Evolutionary conservation across 2,797 vertebrate species (phyloP), one percentile per base, ranked within the genome.

Genomic region (Cryptoprocta ferox): DNA sequence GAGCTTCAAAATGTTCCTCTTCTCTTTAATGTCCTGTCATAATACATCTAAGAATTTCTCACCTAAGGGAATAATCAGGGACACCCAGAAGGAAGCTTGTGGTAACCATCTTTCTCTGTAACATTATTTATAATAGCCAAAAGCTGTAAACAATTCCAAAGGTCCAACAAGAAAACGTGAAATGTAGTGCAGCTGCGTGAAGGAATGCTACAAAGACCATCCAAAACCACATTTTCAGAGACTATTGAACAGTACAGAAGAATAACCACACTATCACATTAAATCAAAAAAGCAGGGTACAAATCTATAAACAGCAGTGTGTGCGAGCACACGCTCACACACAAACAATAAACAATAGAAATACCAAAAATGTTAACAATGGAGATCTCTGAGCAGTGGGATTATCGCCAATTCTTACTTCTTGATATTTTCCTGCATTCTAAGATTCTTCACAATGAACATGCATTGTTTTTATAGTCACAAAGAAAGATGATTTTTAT

Each of bases 341-440:
- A 80, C 3, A 35, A 81, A 94, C 89, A 95, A 95, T 73, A 86
- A 80, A 93, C 78, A 95, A 71, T 21, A 78, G 39, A 35, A 42
- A 78, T 14, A 68, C 83, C 87, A 88, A 95, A 83, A 89, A 71
- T 48, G 70, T 71, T 35, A 82, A 82, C 94, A 93, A 26, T 42
- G 63, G 82, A 71, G 65, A 90, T 68, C 59, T 83, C 94, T 87
- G 48, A 94, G 42, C 61, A 78, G 59, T 14, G 26, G n/a, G 61
- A 65, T 89, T 32, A 24, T 28, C 12, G 3, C 59, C 28, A 35
- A 56, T 35, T 86, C 61, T 61, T 65, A 63, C 28, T 71, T 75
- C 66, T 82, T 70, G 80, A 26, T 26, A 80, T 68, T 53, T 85
- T 91, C 35, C 48, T 68, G 45, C 68, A 66, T 78, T 82, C 61